A percentile compares a stretch with the other conserved stretches of the same genome.
phyloP scores from a whole-genome alignment of 2,888 invertebrate genomes.

The Drosophila nr. perissopoda region DNA sequence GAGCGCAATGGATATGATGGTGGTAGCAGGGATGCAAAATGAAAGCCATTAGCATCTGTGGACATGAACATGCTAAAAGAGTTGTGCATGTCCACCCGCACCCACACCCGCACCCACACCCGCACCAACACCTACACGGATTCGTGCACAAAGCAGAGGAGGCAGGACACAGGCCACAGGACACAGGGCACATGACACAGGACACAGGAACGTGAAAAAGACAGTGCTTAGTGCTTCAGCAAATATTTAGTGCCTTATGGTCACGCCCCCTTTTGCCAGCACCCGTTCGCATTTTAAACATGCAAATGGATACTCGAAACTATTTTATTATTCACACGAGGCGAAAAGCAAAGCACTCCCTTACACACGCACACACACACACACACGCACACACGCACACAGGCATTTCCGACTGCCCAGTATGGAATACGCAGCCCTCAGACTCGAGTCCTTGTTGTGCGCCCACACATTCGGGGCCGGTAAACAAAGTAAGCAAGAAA shows the following conservation, averaged over 20 bases:
- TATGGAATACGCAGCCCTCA: background rate
- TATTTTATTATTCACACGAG: conserved; percentile 74
- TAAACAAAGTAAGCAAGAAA: conserved; percentile 48
- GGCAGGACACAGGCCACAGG: background rate
- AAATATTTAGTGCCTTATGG: conserved; percentile 60
- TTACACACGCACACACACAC: conserved; percentile 12
- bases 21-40: conserved; percentile 18
- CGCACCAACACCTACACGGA: conserved; percentile 10
- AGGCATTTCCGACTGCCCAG: conserved; percentile 1
- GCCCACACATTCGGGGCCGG: conserved; percentile 23
- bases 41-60: conserved; percentile 51
- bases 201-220: conserved; percentile 20
- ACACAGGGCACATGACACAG: conserved; percentile 10
- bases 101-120: conserved; percentile 8
- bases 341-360: conserved; percentile 29
- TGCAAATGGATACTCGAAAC: conserved; percentile 74
- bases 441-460: conserved; percentile 19
- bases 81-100: conserved; percentile 5
- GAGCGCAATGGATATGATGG: background rate
- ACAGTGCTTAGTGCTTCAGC: conserved; percentile 40
- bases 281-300: conserved; percentile 57
- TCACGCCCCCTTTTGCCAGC: background rate
- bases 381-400: conserved; percentile 4
- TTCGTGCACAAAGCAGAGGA: background rate
- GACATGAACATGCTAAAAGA: conserved; percentile 33